A percentile compares a stretch with the other conserved stretches of the same genome.
phyloP scores from a whole-genome alignment of 2,797 vertebrate species.

The Thalassophryne amazonica region DNA sequence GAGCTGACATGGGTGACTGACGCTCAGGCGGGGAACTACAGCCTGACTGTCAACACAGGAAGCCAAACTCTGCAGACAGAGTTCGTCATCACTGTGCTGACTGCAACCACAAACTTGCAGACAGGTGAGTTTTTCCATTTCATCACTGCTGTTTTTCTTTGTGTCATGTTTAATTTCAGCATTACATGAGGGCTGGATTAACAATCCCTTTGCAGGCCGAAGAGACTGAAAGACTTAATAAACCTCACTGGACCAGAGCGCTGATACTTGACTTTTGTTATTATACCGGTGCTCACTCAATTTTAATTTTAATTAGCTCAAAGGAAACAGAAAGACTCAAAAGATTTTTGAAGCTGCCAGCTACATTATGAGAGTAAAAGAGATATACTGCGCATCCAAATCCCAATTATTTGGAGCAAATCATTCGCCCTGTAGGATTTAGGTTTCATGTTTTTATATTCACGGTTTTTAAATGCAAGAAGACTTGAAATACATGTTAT shows the following conservation, averaged over 20 bases:
- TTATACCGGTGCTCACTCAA: conserved; percentile 40
- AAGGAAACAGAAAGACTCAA: conserved; percentile 40
- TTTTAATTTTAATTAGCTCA: conserved; percentile 53
- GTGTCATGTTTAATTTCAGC: conserved; percentile 24
- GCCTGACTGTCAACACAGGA: conserved; percentile 45
- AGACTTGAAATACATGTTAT: conserved; percentile 8
- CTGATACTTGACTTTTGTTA: conserved; percentile 54
- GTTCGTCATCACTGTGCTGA: conserved; percentile 53
- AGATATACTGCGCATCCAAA: too few relatives aligned
- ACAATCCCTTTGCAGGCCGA: conserved; percentile 27
- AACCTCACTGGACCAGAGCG: conserved; percentile 45
- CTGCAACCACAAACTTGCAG: conserved; percentile 15
- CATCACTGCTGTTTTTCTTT: conserved; percentile 2
- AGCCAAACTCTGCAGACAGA: conserved; percentile 20
- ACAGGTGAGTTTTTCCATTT: conserved; percentile 44
- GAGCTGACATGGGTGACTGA: conserved; percentile 42
- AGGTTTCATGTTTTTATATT: conserved; percentile 6
- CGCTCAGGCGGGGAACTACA: conserved; percentile 56
- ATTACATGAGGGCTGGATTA: conserved; percentile 47
- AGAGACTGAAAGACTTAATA: conserved; percentile 47
- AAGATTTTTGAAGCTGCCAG: conserved; percentile 32
- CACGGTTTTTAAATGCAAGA: conserved; percentile 16
- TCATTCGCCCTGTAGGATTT: conserved; percentile 6
- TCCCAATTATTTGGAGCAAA: conserved; percentile 29
- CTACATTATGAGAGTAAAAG: conserved; percentile 17